Evolutionary conservation across 1,140 invertebrate genomes (phyloP), one percentile per base, ranked within the genome.

Genomic region (Megalopta genalis): DNA sequence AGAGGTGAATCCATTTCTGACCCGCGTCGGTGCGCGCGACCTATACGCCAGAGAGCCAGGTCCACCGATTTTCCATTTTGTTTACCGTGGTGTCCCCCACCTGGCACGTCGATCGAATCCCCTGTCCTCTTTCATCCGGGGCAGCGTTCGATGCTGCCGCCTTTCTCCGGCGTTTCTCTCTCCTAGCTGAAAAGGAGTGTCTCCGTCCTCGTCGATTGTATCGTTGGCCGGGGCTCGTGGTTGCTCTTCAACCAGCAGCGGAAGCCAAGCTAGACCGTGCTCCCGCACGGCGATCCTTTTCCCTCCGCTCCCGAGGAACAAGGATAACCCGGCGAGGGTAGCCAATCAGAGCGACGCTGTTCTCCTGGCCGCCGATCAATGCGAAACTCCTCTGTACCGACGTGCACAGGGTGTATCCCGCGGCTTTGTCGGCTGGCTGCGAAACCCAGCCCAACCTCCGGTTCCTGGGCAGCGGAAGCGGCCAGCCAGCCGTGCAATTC

Each of bases 361-460:
- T 85, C 85, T 86, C 70, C 77, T 83, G 83, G 87, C 88, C 82
- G 88, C 88, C 90, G 92, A 92, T 92, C 92, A 91, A 93, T 93
- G 92, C 89, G 90, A 80, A 91, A 83, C 87, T 78, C 91, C 90
- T 87, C 88, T 90, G 86, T 92, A 92, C 91, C 88, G 89, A 90
- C 91, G 74, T 87, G 84, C 86, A 87, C 83, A 77, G 84, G 84
- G 89, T 88, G 86, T 85, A 76, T 60, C 83, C 59, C 87, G 86
- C 82, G 46, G 60, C 32, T 77, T 73, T 63, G 64, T 76, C 57
- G 42, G 32, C 59, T n/a, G 62, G 57, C 52, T 23, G 67, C 60
- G 42, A 62, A 86, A 89, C 82, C 84, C 81, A 78, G 49, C 77
- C 80, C 76, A 83, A 72, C 67, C 68, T 75, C 32, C 25, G 37